Conservation (phyloP, 1,140 invertebrate species). For the Platyura marginata region DNA sequence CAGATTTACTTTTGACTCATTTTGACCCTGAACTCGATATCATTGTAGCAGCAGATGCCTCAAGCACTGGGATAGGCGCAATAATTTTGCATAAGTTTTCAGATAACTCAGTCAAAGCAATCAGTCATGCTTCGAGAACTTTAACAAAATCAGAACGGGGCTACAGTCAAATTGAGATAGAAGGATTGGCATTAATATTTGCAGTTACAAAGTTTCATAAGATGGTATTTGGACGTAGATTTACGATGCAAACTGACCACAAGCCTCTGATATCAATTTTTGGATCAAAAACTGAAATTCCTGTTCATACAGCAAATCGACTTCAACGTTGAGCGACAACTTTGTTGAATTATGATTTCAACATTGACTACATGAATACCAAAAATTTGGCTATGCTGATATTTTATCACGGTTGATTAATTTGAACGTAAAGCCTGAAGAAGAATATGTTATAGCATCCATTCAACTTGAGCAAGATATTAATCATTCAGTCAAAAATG, state of each 20-base stretch:
- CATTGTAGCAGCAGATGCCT: slow-evolving; percentile 12
- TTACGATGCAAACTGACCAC: slow-evolving; percentile 24
- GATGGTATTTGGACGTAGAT: slow-evolving; percentile 18
- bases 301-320: slow-evolving; percentile 8
- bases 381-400: slow-evolving; percentile 10
- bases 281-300: slow-evolving; percentile 10
- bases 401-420: slow-evolving; percentile 13
- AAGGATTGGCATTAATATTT: slow-evolving; percentile 21
- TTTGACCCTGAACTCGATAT: slow-evolving; percentile 7
- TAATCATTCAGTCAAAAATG: slow-evolving; percentile 1
- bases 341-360: slow-evolving; percentile 9
- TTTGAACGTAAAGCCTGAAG: slow-evolving; percentile 2
- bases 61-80: slow-evolving; percentile 10
- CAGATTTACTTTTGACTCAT: slow-evolving; percentile 7
- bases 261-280: slow-evolving; percentile 23
- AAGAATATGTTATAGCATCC: slow-evolving; percentile 4
- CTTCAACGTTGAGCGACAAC: slow-evolving; percentile 17
- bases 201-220: slow-evolving; percentile 15
- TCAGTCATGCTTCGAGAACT: slow-evolving; percentile 10
- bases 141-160: slow-evolving; percentile 13
- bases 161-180: slow-evolving; percentile 25
- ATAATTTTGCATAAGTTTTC: slow-evolving; percentile 9
- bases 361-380: slow-evolving; percentile 10
- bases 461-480: slow-evolving; percentile 5
- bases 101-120: slow-evolving; percentile 2